Base-by-base conservation (phyloP, 2,113 vertebrate species). In the Coreoperca whiteheadi region DNA sequence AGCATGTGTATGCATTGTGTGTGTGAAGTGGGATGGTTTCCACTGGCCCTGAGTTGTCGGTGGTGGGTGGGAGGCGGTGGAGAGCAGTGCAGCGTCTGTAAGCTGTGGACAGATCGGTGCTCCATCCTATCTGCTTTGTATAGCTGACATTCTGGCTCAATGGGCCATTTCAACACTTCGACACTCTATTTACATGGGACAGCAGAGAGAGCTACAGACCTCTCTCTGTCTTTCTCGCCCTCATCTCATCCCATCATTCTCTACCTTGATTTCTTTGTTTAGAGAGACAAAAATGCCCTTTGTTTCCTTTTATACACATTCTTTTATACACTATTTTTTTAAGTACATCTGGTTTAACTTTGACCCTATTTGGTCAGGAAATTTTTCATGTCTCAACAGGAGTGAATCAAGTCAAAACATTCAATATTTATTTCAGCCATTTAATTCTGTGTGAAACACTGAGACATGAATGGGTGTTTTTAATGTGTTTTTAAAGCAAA, bases 151-250 rank as follows among this genome's bases (percentile, higher is more conserved):
- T 92, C 91, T 91, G 91, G 86, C 87, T 92, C 87, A 89, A 82
- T 85, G 89, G 83, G 56, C 76, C 63, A 70, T 94, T 91, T 94
- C 92, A 94, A 92, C 93, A 92, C 91, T 81, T 93, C 83, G 28
- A 88, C 88, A 90, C 90, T 86, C 69, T 64, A 91, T 88, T 88
- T 85, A 84, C 87, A 71, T 5, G 75, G 83, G 90, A 83, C 84
- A 65, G 68, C 74, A 77, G 73, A 65, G 82, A 72, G 76, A 82
- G 39, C 80, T 73, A 41, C 64, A 87, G 50, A 66, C 23, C 56
- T 51, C 63, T 28, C 79, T 32, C 57, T 37, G 67, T 67, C 61
- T 15, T 50, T 51, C 57, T 50, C 65, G 56, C 70, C 69, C 77
- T 68, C 77, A 75, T 72, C 77, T 68, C 77, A 75, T 64, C 67